These are phyloP conservation scores for Genyomyrus donnyi DNA, from an alignment of 2,113 vertebrate species.

Conservation along the genomic window DNA sequence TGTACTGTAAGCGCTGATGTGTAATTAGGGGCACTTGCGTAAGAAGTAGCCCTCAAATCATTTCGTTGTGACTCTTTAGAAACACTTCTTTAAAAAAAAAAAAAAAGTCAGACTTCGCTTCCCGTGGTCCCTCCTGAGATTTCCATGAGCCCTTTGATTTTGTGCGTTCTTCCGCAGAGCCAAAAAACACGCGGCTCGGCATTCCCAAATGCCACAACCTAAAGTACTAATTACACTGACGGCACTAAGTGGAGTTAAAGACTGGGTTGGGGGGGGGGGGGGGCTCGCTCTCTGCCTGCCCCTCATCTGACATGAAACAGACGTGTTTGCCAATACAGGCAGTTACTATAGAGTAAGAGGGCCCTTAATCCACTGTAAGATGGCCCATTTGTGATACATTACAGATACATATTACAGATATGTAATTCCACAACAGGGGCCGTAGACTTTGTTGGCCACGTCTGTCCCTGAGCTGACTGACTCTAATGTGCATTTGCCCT, in stretches of 20 bases:
- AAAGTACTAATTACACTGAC: conserved; percentile 34
- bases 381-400: neutral
- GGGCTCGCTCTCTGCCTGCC: conserved; percentile 17
- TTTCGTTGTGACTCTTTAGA: conserved; percentile 7
- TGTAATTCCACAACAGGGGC: neutral
- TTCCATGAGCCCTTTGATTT: conserved; percentile 40
- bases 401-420: too few relatives aligned
- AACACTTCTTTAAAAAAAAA: conserved; percentile 21
- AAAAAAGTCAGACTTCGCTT: conserved; percentile 28
- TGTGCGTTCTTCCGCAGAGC: conserved; percentile 40
- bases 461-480: neutral
- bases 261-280: conserved; percentile 36
- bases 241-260: conserved; percentile 28
- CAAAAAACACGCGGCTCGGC: conserved; percentile 39
- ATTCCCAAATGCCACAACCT: conserved; percentile 33
- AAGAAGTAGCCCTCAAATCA: neutral
- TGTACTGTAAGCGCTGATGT: neutral
- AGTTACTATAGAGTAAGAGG: neutral
- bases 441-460: neutral
- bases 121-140: conserved; percentile 16
- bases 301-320: conserved; percentile 18
- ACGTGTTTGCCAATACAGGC: conserved; percentile 42
- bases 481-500: neutral
- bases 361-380: neutral
- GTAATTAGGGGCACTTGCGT: conserved; percentile 15